A percentile compares a stretch with the other conserved stretches of the same genome.
phyloP scores from a whole-genome alignment of 2,113 vertebrate species.

The Cichladusa arquata region DNA sequence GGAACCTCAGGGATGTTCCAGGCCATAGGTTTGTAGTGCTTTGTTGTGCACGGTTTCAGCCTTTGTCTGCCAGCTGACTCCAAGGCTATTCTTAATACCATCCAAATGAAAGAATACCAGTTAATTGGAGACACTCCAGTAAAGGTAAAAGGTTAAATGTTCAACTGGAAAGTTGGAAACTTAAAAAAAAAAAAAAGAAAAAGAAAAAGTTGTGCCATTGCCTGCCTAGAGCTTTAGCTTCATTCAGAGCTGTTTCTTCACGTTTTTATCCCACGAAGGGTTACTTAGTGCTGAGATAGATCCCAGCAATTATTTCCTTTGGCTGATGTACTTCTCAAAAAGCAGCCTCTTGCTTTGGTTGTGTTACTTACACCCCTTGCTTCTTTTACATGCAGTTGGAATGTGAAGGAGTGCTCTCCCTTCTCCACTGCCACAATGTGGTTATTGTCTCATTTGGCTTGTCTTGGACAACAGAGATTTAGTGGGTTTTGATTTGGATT shows the following conservation, averaged over 20 bases:
- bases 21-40: not conserved
- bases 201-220: not conserved
- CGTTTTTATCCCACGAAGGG: not conserved
- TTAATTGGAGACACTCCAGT: not conserved
- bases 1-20: not conserved
- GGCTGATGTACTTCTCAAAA: conserved; percentile 10
- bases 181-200: not conserved
- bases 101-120: not conserved
- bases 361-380: not conserved
- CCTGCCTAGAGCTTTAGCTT: conserved; percentile 16
- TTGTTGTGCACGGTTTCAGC: not conserved
- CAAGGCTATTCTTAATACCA: not conserved
- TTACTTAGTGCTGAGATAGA: conserved; percentile 39
- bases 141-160: not conserved
- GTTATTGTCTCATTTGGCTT: conserved; percentile 49
- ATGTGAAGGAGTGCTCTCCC: conserved; percentile 30
- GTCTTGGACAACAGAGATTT: conserved; percentile 40
- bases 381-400: conserved; percentile 9
- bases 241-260: not conserved
- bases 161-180: not conserved
- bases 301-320: conserved; percentile 52
- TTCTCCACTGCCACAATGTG: conserved; percentile 28
- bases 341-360: conserved; percentile 49
- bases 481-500: not conserved
- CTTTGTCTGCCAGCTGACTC: not conserved